Evolutionary conservation across 2,113 vertebrate species (phyloP).

Genomic region (Rhegmatorhina hoffmannsi): DNA sequence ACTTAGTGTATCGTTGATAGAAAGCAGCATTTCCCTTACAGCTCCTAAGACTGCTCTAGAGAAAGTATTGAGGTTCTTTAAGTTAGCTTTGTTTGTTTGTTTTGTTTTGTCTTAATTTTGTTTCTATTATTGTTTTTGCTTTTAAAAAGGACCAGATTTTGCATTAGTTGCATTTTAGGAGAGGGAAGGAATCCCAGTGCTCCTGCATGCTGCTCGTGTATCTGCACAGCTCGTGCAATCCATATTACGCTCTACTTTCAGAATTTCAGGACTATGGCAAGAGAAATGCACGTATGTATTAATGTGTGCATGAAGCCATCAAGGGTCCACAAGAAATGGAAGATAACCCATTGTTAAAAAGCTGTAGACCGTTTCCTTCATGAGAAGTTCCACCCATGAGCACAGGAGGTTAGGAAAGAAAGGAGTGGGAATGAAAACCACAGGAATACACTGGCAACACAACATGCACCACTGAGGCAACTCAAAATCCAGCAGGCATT

Average conservation of each 20-base stretch:
- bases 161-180: not conserved
- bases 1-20: not conserved
- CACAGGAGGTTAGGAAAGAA: not conserved
- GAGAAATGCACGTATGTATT: not conserved
- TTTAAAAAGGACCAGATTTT: not conserved
- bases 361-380: not conserved
- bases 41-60: not conserved
- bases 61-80: not conserved
- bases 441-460: not conserved
- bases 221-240: not conserved
- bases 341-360: not conserved
- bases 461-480: not conserved
- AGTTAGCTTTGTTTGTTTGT: not conserved
- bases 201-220: not conserved
- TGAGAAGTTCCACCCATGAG: not conserved
- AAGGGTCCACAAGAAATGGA: not conserved
- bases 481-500: not conserved
- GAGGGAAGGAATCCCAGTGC: not conserved
- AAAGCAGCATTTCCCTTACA: not conserved
- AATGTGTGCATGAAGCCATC: not conserved
- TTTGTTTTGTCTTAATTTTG: not conserved
- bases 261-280: not conserved
- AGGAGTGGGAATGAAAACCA: not conserved
- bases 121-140: not conserved
- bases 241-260: not conserved